Conservation (phyloP, 2,797 vertebrate genomes). For the Myripristis murdjan region DNA sequence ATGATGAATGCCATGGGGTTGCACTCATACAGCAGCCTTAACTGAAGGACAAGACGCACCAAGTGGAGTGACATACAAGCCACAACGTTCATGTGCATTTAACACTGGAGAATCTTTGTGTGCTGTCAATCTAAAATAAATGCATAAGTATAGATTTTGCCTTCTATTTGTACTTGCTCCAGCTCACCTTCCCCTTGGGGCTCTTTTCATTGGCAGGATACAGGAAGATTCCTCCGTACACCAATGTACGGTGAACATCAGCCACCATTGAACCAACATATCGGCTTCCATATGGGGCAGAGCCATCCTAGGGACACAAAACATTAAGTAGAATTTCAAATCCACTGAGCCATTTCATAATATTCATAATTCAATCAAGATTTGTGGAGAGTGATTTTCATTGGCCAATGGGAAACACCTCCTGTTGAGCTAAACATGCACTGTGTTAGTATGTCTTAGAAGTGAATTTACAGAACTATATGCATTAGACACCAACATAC, state of each 20-base stretch:
- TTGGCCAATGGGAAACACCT: too few species aligned
- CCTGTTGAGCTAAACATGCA: too few species aligned
- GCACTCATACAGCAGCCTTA: conserved; percentile 94
- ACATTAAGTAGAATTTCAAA: neutral
- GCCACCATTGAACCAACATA: conserved; percentile 99
- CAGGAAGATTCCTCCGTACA: conserved; percentile 97
- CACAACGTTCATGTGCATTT: conserved; percentile 35
- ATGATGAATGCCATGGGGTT: conserved; percentile 96
- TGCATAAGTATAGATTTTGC: neutral
- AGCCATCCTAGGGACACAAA: conserved; percentile 87
- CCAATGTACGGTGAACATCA: conserved; percentile 95
- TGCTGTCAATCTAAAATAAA: neutral
- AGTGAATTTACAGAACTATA: too few species aligned
- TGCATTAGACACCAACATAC: too few species aligned
- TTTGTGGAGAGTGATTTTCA: too few species aligned
- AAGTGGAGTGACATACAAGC: neutral
- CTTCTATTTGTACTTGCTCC: neutral
- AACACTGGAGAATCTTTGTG: neutral
- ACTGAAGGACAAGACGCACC: conserved; percentile 74
- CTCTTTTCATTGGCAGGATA: conserved; percentile 96
- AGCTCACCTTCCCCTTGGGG: conserved; percentile 94
- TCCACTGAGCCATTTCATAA: neutral
- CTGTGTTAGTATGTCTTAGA: too few species aligned
- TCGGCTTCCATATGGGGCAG: conserved; percentile 92
- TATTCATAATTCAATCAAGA: neutral